Evolutionary conservation across 2,797 vertebrate genomes (phyloP).

Genomic region (Linurgus olivaceus): DNA sequence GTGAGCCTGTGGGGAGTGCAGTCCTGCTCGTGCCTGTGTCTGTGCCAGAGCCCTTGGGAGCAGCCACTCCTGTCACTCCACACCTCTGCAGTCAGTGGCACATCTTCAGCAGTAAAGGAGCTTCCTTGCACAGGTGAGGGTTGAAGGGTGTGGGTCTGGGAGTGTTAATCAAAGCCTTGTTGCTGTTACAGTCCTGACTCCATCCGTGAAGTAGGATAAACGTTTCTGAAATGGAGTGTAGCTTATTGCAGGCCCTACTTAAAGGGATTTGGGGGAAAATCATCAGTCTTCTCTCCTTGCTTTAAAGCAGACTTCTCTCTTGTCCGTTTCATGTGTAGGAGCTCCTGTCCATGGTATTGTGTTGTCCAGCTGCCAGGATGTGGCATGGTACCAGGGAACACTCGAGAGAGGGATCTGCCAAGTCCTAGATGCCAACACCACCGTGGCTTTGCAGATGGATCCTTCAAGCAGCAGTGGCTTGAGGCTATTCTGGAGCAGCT

Average conservation of each 20-base stretch:
- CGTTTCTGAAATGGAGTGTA: neutral
- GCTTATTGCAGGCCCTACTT: neutral
- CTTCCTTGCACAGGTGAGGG: neutral
- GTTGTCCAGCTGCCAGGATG: neutral
- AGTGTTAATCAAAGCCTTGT: neutral
- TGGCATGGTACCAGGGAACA: neutral
- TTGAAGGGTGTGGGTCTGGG: neutral
- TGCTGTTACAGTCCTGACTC: neutral
- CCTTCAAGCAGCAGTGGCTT: neutral
- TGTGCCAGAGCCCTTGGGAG: neutral
- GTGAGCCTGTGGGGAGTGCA: fast-evolving
- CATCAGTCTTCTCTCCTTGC: neutral
- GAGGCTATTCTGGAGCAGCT: neutral
- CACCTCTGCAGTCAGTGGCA: neutral
- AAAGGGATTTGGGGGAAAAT: neutral
- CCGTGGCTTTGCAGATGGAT: neutral
- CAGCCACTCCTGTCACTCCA: neutral
- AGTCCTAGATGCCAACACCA: neutral
- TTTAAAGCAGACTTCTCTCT: neutral
- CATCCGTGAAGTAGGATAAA: neutral
- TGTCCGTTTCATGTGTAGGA: neutral
- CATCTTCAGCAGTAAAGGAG: fast-evolving
- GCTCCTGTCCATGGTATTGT: neutral
- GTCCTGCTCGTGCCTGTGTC: neutral
- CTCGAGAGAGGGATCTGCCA: neutral